These are phyloP conservation scores for Trichoplax adhaerens DNA, from an alignment of 37 sponge, comb jelly and placozoan genomes.

Conservation along the genomic window DNA sequence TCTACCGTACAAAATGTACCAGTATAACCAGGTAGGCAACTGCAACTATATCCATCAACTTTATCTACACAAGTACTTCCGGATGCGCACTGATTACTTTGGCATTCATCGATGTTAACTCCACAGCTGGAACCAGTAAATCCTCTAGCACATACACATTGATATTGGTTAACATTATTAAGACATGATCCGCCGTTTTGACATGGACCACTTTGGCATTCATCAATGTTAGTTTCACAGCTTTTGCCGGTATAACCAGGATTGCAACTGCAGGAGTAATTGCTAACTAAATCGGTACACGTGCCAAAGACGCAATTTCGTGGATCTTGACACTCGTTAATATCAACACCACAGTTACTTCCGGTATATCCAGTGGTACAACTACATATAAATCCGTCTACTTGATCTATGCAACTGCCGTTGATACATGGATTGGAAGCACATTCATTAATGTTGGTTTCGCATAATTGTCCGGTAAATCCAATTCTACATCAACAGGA, in stretches of 20 bases:
- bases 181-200: constrained; percentile 11
- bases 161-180: constrained; percentile 9
- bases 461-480: constrained; percentile 12
- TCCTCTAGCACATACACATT: constrained; percentile 11
- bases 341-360: constrained; percentile 15
- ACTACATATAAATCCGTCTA: too few relatives aligned
- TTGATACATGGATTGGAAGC: constrained; percentile 3
- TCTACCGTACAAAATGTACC: too few relatives aligned
- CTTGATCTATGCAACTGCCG: too few relatives aligned
- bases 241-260: too few relatives aligned
- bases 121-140: constrained; percentile 20
- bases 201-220: too few relatives aligned
- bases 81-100: background rate
- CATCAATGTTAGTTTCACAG: too few relatives aligned
- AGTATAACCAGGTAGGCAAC: background rate
- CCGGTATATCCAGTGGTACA: constrained; percentile 51
- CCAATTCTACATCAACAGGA: constrained; percentile 15
- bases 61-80: constrained; percentile 17
- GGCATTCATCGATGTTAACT: constrained; percentile 21
- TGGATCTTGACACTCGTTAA: constrained; percentile 11
- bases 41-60: constrained; percentile 7
- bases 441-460: too few relatives aligned
- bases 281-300: background rate
- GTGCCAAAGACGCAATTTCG: constrained; percentile 2
- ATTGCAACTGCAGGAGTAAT: too few relatives aligned